phyloP scores from a whole-genome alignment of 2,113 vertebrate species.

The Mixornis gularis region DNA sequence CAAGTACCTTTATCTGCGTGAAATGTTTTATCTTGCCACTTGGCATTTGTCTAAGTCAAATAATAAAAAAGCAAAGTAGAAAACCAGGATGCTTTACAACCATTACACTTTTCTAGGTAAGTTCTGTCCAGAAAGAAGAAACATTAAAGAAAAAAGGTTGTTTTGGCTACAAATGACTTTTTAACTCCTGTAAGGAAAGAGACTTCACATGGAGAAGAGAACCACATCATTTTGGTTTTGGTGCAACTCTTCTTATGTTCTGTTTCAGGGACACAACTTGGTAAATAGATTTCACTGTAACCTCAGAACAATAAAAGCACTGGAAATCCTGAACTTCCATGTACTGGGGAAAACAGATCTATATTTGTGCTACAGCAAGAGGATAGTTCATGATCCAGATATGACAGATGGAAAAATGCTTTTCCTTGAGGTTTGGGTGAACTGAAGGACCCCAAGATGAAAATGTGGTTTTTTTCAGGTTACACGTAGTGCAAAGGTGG shows the following conservation, averaged over 20 bases:
- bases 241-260: not conserved
- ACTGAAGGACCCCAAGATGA: not conserved
- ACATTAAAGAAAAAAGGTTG: not conserved
- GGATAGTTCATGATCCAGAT: not conserved
- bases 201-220: too few relatives aligned
- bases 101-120: not conserved
- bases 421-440: not conserved
- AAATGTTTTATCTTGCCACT: not conserved
- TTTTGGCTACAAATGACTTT: not conserved
- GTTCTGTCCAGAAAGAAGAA: not conserved
- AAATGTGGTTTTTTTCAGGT: not conserved
- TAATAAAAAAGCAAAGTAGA: not conserved
- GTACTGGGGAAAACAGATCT: not conserved
- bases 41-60: not conserved
- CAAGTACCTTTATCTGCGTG: not conserved
- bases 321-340: constrained; percentile 19
- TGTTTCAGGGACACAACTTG: not conserved
- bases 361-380: not conserved
- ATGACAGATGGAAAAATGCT: not conserved
- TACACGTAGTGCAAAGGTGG: not conserved
- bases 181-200: not conserved
- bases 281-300: not conserved
- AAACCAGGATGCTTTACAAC: not conserved
- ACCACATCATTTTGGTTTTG: not conserved
- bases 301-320: not conserved